These are phyloP conservation scores for Pithys albifrons DNA, from an alignment of 2,113 vertebrate species.

Conservation along the genomic window DNA sequence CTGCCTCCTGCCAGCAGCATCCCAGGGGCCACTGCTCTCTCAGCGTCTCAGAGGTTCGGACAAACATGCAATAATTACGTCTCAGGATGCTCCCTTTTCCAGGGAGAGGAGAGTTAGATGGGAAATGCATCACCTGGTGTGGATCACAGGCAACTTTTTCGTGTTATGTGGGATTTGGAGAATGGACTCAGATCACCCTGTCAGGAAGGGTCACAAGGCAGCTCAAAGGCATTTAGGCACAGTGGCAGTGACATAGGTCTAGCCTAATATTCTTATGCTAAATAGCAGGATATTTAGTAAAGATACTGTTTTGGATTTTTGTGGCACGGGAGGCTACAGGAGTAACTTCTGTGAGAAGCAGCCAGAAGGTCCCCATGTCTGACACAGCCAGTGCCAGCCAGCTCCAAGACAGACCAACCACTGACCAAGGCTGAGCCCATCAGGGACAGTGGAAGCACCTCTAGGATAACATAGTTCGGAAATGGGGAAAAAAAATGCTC, in stretches of 20 bases:
- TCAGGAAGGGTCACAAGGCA: not conserved
- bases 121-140: not conserved
- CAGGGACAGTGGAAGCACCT: not conserved
- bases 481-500: not conserved
- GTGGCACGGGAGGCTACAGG: not conserved
- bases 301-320: not conserved
- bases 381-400: not conserved
- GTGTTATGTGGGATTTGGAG: not conserved
- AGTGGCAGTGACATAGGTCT: not conserved
- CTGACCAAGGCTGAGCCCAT: not conserved
- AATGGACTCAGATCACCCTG: not conserved
- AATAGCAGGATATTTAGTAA: not conserved
- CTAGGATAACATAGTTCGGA: not conserved
- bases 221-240: not conserved
- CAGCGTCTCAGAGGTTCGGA: not conserved
- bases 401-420: not conserved
- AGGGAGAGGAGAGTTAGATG: not conserved
- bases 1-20: fast-evolving
- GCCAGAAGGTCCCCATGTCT: not conserved
- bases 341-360: not conserved
- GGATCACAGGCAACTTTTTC: not conserved
- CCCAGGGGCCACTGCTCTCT: fast-evolving
- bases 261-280: not conserved
- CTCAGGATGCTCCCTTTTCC: not conserved
- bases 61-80: not conserved